Percentiles rank a stretch among this genome's conserved stretches.
Evolutionary conservation across 2,888 invertebrate species (phyloP).

Genomic region (Ferrisia virgata): DNA sequence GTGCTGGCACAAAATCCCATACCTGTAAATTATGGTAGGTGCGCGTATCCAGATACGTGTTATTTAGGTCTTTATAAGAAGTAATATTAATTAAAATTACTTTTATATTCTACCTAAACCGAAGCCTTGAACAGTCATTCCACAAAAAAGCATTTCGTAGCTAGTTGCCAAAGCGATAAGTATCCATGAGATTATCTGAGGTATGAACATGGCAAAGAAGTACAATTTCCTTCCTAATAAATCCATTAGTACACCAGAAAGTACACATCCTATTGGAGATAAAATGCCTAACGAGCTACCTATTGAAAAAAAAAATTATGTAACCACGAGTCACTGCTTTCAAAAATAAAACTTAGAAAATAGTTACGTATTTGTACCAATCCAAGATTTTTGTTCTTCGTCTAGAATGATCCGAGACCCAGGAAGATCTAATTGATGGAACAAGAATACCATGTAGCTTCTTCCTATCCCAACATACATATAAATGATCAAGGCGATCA

Average conservation of each 20-base stretch:
- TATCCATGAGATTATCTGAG: neutral
- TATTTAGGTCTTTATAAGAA: too few relatives aligned
- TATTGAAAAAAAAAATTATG: too few relatives aligned
- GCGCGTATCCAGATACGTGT: too few relatives aligned
- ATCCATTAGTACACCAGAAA: neutral
- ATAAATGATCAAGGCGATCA: neutral
- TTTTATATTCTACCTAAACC: neutral
- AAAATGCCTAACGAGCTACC: neutral
- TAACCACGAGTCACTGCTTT: too few relatives aligned
- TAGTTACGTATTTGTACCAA: too few relatives aligned
- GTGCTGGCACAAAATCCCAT: conserved; percentile 25
- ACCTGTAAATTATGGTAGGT: neutral
- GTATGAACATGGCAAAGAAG: neutral
- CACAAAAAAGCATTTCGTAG: neutral
- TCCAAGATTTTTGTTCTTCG: neutral
- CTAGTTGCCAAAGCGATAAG: neutral
- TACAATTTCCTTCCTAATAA: neutral
- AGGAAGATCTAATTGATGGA: neutral
- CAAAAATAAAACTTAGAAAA: too few relatives aligned
- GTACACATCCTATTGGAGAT: neutral
- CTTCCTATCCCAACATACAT: neutral
- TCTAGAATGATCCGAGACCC: neutral
- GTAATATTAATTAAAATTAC: too few relatives aligned
- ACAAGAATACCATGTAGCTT: neutral
- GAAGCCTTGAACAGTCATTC: neutral